Evolutionary conservation across 2,797 vertebrate genomes (phyloP).

Genomic region (Melanotaenia pygmaea): DNA sequence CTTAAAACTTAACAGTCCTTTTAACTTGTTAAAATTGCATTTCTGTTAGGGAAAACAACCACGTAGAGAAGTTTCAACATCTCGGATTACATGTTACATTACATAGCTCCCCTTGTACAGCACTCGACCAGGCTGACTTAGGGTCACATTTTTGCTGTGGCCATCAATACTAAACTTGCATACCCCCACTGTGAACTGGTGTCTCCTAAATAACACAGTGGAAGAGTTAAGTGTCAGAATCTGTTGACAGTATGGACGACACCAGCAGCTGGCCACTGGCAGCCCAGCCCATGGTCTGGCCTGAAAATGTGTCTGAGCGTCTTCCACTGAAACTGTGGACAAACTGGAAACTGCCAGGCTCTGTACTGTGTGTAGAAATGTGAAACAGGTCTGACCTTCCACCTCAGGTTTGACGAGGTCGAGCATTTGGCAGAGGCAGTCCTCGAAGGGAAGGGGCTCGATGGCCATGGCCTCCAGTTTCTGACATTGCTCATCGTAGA

Average conservation of each 20-base stretch:
- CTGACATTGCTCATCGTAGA: slow-evolving; percentile 96
- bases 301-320: slow-evolving; percentile 14
- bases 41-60: slow-evolving; percentile 14
- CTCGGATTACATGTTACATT: slow-evolving; percentile 44
- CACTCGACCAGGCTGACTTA: slow-evolving; percentile 17
- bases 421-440: slow-evolving; percentile 97
- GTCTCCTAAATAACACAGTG: slow-evolving; percentile 42
- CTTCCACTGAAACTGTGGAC: not conserved
- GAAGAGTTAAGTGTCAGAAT: slow-evolving; percentile 43
- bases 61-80: slow-evolving; percentile 6
- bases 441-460: slow-evolving; percentile 93
- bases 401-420: slow-evolving; percentile 91
- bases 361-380: slow-evolving; percentile 17
- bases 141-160: slow-evolving; percentile 56
- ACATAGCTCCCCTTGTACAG: slow-evolving; percentile 7
- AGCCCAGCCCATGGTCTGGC: slow-evolving; percentile 19
- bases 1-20: not conserved
- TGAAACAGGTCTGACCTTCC: slow-evolving; percentile 81
- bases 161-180: slow-evolving; percentile 49
- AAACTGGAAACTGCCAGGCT: slow-evolving; percentile 9
- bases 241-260: slow-evolving; percentile 51
- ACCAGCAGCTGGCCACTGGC: slow-evolving; percentile 51
- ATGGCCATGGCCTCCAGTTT: slow-evolving; percentile 92
- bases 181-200: slow-evolving; percentile 15
- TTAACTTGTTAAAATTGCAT: slow-evolving; percentile 2